phyloP scores from a whole-genome alignment of 1,140 invertebrate genomes.

The Musca vetustissima region DNA sequence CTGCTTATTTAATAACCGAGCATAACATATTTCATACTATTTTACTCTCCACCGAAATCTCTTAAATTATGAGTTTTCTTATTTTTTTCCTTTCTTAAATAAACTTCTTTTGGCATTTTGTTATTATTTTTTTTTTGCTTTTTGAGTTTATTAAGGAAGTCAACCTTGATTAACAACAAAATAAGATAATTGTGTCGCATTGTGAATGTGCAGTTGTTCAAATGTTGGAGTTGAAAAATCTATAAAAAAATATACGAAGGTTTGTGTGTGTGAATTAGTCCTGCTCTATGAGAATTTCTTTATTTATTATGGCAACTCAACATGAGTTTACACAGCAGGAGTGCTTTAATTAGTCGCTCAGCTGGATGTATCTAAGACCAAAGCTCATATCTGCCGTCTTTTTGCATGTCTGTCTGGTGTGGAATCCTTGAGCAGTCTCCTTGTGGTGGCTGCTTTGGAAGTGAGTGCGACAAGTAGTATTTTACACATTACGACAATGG shows the following conservation, averaged over 20 bases:
- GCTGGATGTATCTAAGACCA: slow-evolving; percentile 12
- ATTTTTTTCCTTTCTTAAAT: neutral
- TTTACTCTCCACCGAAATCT: too few relatives aligned
- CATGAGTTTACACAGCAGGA: slow-evolving; percentile 17
- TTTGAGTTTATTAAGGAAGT: neutral
- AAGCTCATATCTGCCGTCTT: neutral
- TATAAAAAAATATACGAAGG: neutral
- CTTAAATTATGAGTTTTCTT: neutral
- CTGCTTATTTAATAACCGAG: too few relatives aligned
- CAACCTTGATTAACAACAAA: slow-evolving; percentile 7
- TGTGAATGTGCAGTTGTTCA: too few relatives aligned
- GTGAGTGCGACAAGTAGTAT: too few relatives aligned
- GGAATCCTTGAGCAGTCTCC: too few relatives aligned
- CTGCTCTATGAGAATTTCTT: neutral
- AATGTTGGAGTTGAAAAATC: too few relatives aligned
- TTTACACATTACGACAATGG: too few relatives aligned
- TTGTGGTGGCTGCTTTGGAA: too few relatives aligned
- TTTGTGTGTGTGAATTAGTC: neutral
- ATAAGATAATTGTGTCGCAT: neutral
- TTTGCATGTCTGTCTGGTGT: neutral
- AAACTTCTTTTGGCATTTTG: neutral
- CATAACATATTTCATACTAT: too few relatives aligned
- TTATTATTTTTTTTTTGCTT: too few relatives aligned
- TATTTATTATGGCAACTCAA: slow-evolving; percentile 16
- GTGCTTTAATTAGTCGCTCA: slow-evolving; percentile 15